Base-by-base conservation (phyloP, 2,888 invertebrate species). In the Latheticus oryzae region DNA sequence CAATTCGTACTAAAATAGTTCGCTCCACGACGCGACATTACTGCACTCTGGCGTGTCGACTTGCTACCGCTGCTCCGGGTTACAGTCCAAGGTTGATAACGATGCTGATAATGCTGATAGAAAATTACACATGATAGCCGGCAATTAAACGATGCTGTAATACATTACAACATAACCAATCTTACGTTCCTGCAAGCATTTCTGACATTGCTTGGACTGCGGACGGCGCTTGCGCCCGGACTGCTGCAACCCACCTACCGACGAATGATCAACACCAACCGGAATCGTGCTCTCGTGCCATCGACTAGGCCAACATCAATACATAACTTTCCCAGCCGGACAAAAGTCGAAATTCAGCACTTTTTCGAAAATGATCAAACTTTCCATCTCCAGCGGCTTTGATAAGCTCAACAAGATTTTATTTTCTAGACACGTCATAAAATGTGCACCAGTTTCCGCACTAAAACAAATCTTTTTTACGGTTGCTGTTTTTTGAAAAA, bases 11-110 rank as follows among this genome's bases (percentile, higher is more conserved):
- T 73, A 78, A 77, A 77, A 77, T 77, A 76, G 76, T 75, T 71
- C 66, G 74, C 73, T 67, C 68, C 69, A 65, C 64, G 61, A 66
- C 62, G 73, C 75, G 76, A 73, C 75, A 75, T 75, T 69, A 71
- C 71, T 74, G 76, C 76, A 73, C 76, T 74, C 73, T 74, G 50
- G 69, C 73, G 75, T 71, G 67, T 67, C 71, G 67, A 61, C 63
- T 63, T 65, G 68, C 66, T 69, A 68, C 67, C 72, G 72, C 52
- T 58, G 69, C 62, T 63, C 68, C 68, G 70, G 74, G 73, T 74
- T 73, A 76, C 74, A 76, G 77, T 77, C 78, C 78, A 78, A 78
- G 78, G 78, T 71, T 77, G 78, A 78, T 77, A 76, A 77, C 69
- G 69, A 64, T 60, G 62, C 61, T 70, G 70, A 70, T 71, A 71